A percentile compares a stretch with the other conserved stretches of the same genome.
These are phyloP conservation scores for Protobothrops mucrosquamatus DNA, from an alignment of 2,113 vertebrate genomes.

Conservation along the genomic window DNA sequence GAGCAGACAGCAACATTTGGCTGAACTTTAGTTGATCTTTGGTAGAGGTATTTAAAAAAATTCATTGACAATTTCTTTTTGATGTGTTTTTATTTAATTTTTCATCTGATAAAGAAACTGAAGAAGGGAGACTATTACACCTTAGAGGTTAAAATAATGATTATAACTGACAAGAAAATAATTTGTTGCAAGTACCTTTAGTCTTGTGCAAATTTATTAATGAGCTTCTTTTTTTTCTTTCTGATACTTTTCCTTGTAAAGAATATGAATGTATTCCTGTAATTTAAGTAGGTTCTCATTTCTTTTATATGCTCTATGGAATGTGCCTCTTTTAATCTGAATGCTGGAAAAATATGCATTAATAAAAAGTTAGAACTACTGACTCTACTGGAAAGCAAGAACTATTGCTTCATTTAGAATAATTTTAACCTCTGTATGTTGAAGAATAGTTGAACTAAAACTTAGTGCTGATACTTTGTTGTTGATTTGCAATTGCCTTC, in stretches of 20 bases:
- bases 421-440: neutral
- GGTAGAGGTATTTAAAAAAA: neutral
- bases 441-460: neutral
- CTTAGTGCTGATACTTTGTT: neutral
- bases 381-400: neutral
- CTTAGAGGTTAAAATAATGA: constrained; percentile 14
- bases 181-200: neutral
- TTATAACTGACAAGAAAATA: constrained; percentile 25
- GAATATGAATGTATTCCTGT: neutral
- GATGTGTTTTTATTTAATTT: neutral
- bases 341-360: neutral
- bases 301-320: neutral
- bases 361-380: neutral
- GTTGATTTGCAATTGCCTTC: neutral
- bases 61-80: neutral
- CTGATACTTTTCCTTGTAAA: neutral
- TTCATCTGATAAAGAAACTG: neutral
- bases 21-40: neutral
- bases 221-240: constrained; percentile 8
- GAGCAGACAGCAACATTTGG: neutral
- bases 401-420: neutral
- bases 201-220: constrained; percentile 24
- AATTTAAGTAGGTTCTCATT: neutral
- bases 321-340: neutral
- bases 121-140: neutral